These are phyloP conservation scores for Taeniopygia guttata DNA, from an alignment of 2,797 vertebrate species.

Conservation along the genomic window DNA sequence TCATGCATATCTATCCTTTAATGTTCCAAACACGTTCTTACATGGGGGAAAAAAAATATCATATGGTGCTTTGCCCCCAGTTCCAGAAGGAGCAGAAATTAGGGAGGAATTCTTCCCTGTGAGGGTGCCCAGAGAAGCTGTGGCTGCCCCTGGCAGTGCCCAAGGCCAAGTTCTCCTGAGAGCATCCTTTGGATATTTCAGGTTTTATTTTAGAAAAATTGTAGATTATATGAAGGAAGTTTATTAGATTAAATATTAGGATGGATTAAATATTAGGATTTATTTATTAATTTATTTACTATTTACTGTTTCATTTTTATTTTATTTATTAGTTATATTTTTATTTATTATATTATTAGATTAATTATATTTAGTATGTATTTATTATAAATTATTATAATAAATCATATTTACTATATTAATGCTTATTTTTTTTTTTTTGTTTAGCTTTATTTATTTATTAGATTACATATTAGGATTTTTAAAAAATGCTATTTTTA, in stretches of 20 bases:
- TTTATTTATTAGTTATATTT: too few relatives aligned
- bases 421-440: neutral
- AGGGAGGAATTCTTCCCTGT: neutral
- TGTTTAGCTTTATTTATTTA: neutral
- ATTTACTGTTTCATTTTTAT: neutral
- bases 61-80: fast-evolving
- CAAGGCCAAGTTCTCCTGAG: fast-evolving
- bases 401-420: neutral
- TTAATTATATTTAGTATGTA: too few relatives aligned
- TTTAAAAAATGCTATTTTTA: neutral
- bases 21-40: fast-evolving
- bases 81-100: neutral
- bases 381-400: too few relatives aligned
- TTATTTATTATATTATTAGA: too few relatives aligned
- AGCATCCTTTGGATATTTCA: neutral
- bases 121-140: neutral
- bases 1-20: neutral
- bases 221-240: neutral
- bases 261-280: too few relatives aligned
- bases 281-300: too few relatives aligned
- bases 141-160: neutral
- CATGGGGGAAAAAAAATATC: fast-evolving
- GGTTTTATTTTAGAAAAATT: neutral
- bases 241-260: neutral
- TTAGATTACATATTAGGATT: neutral